A percentile compares a stretch with the other conserved stretches of the same genome.
These are phyloP conservation scores for Apostichopus californicus DNA, from an alignment of 35 echinoderm and acorn worm species.

Conservation along the genomic window DNA sequence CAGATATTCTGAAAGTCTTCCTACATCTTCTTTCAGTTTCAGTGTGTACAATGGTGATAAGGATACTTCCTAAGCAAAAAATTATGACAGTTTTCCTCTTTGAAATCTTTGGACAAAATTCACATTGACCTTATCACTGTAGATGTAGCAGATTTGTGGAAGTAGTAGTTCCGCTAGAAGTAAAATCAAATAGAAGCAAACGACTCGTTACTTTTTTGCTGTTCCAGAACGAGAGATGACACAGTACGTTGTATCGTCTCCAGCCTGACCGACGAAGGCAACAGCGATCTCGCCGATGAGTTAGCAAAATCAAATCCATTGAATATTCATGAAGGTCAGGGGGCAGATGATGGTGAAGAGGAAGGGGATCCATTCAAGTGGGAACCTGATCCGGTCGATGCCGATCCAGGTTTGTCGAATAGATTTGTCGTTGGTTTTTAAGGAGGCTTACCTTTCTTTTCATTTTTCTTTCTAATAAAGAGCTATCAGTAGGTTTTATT, in stretches of 20 bases:
- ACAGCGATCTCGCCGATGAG: slow-evolving; percentile 93
- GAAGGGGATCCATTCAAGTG: slow-evolving; percentile 81
- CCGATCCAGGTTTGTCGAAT: slow-evolving; percentile 82
- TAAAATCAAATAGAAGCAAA: too few relatives aligned
- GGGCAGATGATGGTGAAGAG: slow-evolving; percentile 73
- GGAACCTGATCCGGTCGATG: slow-evolving; percentile 99
- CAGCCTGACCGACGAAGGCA: slow-evolving; percentile 93
- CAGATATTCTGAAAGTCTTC: too few relatives aligned
- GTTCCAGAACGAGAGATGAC: slow-evolving; percentile 85
- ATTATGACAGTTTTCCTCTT: too few relatives aligned
- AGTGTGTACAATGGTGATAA: too few relatives aligned
- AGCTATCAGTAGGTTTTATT: too few relatives aligned
- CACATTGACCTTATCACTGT: too few relatives aligned
- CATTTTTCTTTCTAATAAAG: neutral
- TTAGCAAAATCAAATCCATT: slow-evolving; percentile 92
- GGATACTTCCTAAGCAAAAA: neutral
- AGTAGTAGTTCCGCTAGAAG: too few relatives aligned
- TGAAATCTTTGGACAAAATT: too few relatives aligned
- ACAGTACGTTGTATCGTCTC: slow-evolving; percentile 97
- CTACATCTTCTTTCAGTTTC: too few relatives aligned
- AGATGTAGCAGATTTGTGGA: too few relatives aligned
- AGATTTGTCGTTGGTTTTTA: neutral
- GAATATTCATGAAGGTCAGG: slow-evolving; percentile 85
- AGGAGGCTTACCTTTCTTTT: neutral
- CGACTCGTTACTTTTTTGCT: neutral